Percentiles rank a stretch among this genome's conserved stretches.
These are phyloP conservation scores for Podarcis raffonei DNA, from an alignment of 2,113 vertebrate species.

Conservation along the genomic window DNA sequence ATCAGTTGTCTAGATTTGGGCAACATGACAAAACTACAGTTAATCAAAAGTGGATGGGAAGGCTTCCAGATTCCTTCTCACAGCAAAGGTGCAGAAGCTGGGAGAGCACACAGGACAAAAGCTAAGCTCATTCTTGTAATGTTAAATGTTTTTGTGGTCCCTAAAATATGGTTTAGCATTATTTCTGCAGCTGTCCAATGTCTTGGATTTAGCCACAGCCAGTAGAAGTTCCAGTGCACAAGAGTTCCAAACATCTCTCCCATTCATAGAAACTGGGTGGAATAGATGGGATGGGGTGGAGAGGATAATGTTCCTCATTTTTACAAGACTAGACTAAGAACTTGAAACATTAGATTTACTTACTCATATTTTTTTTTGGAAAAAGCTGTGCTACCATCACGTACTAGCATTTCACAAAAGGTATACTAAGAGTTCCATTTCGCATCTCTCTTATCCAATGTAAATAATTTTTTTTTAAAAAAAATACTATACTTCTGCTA, in stretches of 20 bases:
- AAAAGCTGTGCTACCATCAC: not conserved
- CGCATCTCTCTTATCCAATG: not conserved
- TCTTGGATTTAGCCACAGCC: not conserved
- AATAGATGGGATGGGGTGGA: not conserved
- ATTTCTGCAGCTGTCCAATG: too few species aligned
- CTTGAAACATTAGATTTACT: not conserved
- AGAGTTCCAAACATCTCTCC: not conserved
- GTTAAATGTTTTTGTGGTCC: not conserved
- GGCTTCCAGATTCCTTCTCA: not conserved
- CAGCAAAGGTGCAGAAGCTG: not conserved
- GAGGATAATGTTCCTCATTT: not conserved
- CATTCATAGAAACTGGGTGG: not conserved
- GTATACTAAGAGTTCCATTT: not conserved
- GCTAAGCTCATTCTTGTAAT: too few species aligned
- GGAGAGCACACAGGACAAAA: not conserved
- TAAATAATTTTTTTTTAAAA: not conserved
- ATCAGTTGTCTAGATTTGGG: not conserved
- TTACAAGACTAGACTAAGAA: not conserved
- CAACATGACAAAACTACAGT: not conserved
- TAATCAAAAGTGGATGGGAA: not conserved
- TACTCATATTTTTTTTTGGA: not conserved
- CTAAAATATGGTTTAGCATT: too few species aligned
- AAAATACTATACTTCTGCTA: not conserved
- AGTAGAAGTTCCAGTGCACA: not conserved
- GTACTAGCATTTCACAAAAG: not conserved